Conservation (phyloP, 2,113 vertebrate species). For the Gymnocephalus cernua region DNA sequence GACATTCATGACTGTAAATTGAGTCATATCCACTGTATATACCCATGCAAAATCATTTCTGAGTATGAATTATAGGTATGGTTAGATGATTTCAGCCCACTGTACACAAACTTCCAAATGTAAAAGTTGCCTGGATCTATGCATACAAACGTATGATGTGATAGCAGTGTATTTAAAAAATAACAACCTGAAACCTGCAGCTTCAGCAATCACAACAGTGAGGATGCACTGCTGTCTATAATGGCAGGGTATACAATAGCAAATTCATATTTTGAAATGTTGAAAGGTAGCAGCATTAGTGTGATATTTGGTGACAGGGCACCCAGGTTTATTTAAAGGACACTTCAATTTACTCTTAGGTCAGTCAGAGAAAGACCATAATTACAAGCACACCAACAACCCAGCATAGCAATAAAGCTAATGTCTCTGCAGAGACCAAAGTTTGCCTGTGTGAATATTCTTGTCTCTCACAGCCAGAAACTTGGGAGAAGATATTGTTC, state of each 20-base stretch:
- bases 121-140: constrained; percentile 35
- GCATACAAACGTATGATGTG: constrained; percentile 18
- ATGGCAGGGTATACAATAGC: constrained; percentile 18
- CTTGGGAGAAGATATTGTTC: constrained; percentile 34
- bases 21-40: neutral
- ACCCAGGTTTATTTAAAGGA: constrained; percentile 25
- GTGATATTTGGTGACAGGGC: constrained; percentile 30
- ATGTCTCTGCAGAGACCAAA: constrained; percentile 30
- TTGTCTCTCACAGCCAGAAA: constrained; percentile 22
- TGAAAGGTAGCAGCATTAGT: neutral
- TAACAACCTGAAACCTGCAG: constrained; percentile 47
- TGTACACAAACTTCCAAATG: constrained; percentile 19
- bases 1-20: neutral
- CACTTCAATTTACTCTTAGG: constrained; percentile 23
- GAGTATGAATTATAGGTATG: neutral
- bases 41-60: neutral
- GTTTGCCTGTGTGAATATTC: constrained; percentile 26
- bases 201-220: constrained; percentile 41
- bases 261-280: constrained; percentile 36
- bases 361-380: constrained; percentile 15
- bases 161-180: constrained; percentile 25
- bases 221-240: constrained; percentile 16
- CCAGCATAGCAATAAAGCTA: neutral
- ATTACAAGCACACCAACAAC: constrained; percentile 24
- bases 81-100: constrained; percentile 19